Conservation (phyloP, 2,888 invertebrate genomes). For the Nymphalis c-album region DNA sequence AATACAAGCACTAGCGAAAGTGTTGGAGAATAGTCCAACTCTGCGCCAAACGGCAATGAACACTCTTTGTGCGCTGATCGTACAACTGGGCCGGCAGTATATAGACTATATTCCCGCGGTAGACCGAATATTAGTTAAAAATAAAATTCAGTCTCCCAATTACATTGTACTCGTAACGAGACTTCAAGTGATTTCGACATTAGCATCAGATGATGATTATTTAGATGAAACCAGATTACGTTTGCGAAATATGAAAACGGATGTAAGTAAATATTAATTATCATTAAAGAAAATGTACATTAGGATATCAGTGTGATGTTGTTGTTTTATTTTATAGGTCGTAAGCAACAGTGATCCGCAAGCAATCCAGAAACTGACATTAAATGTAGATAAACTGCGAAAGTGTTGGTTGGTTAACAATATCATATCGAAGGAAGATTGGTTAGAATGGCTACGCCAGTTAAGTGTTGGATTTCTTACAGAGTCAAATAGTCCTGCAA, state of each 20-base stretch:
- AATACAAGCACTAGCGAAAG: conserved; percentile 94
- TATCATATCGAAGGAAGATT: conserved; percentile 97
- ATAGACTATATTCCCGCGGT: conserved; percentile 95
- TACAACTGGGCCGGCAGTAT: conserved; percentile 95
- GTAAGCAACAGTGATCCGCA: conserved; percentile 72
- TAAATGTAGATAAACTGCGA: conserved; percentile 90
- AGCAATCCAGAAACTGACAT: conserved; percentile 88
- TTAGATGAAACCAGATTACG: conserved; percentile 84
- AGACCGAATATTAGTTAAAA: conserved; percentile 90
- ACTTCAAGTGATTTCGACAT: conserved; percentile 87
- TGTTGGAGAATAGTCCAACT: conserved; percentile 90
- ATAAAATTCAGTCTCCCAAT: conserved; percentile 87
- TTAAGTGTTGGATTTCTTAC: conserved; percentile 95
- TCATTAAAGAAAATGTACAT: background rate
- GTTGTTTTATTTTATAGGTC: conserved; percentile 49
- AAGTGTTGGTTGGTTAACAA: conserved; percentile 93
- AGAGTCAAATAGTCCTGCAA: conserved; percentile 96
- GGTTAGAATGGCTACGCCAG: conserved; percentile 97
- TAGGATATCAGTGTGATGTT: background rate
- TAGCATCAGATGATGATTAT: conserved; percentile 89
- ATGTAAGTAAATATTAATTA: conserved; percentile 68
- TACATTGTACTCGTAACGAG: conserved; percentile 91
- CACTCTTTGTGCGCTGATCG: conserved; percentile 91
- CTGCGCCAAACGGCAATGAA: conserved; percentile 92
- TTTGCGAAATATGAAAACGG: conserved; percentile 86